A percentile compares a stretch with the other conserved stretches of the same genome.
These are phyloP conservation scores for Panzeria rudis DNA, from an alignment of 2,888 invertebrate species.

Conservation along the genomic window DNA sequence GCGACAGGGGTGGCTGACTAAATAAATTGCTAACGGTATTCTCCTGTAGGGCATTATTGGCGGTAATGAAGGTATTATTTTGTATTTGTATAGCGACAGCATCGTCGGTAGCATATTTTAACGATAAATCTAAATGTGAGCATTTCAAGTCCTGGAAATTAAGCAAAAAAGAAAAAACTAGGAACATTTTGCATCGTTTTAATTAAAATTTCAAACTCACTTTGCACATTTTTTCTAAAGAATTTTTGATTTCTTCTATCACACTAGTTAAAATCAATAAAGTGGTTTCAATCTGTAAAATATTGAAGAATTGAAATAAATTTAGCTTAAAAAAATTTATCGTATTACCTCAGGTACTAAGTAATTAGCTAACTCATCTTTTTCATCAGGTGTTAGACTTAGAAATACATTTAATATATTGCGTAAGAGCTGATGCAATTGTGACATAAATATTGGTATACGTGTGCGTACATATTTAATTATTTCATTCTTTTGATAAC, in stretches of 20 bases:
- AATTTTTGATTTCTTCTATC: constrained; percentile 86
- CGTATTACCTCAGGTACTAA: constrained; percentile 87
- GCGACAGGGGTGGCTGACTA: constrained; percentile 75
- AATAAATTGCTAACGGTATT: constrained; percentile 70
- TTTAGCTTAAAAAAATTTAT: not conserved
- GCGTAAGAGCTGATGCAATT: constrained; percentile 86
- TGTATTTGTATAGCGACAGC: constrained; percentile 77
- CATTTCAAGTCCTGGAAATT: constrained; percentile 79
- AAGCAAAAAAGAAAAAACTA: not conserved
- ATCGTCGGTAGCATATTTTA: constrained; percentile 76
- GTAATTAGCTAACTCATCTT: constrained; percentile 87
- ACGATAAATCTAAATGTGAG: constrained; percentile 79
- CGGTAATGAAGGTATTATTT: constrained; percentile 74
- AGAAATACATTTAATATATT: constrained; percentile 86
- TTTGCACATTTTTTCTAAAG: constrained; percentile 86
- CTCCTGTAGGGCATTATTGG: constrained; percentile 71
- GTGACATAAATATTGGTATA: constrained; percentile 87
- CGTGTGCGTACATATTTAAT: constrained; percentile 87
- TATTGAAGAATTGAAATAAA: not conserved
- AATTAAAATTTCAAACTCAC: constrained; percentile 73
- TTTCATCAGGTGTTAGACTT: constrained; percentile 85
- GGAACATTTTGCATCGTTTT: not conserved
- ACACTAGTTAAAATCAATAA: constrained; percentile 86
- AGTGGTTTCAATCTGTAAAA: constrained; percentile 86
- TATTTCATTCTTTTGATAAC: constrained; percentile 87